phyloP scores from a whole-genome alignment of 2,113 vertebrate genomes.

The Cairina moschata region DNA sequence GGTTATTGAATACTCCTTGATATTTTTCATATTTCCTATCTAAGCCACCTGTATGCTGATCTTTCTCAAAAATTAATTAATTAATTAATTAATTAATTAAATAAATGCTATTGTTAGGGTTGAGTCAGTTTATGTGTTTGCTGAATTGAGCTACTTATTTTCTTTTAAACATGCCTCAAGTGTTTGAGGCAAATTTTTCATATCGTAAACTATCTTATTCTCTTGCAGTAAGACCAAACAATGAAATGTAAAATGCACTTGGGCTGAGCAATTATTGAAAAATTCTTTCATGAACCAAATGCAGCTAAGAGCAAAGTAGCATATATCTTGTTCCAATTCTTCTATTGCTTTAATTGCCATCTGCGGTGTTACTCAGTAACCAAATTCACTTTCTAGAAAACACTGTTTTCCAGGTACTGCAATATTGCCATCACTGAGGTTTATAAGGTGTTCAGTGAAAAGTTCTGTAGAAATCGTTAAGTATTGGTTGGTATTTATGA shows the following conservation, averaged over 20 bases:
- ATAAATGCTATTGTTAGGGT: background rate
- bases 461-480: background rate
- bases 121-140: too few relatives aligned
- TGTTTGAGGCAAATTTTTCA: background rate
- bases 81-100: too few relatives aligned
- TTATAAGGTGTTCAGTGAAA: background rate
- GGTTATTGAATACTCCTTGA: background rate
- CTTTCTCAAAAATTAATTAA: too few relatives aligned
- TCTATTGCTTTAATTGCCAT: background rate
- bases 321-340: background rate
- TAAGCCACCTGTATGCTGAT: background rate
- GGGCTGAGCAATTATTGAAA: background rate
- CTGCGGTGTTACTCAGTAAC: background rate
- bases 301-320: background rate
- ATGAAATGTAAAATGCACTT: background rate
- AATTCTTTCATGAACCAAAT: background rate
- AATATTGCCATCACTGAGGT: background rate
- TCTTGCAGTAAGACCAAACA: background rate
- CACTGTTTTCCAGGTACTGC: background rate
- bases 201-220: background rate
- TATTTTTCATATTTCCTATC: background rate
- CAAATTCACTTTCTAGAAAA: background rate
- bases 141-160: background rate
- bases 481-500: background rate
- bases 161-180: background rate